Percentiles rank a stretch among this genome's conserved stretches.
phyloP scores from a whole-genome alignment of 2,113 vertebrate species.

The Orcinus orca region DNA sequence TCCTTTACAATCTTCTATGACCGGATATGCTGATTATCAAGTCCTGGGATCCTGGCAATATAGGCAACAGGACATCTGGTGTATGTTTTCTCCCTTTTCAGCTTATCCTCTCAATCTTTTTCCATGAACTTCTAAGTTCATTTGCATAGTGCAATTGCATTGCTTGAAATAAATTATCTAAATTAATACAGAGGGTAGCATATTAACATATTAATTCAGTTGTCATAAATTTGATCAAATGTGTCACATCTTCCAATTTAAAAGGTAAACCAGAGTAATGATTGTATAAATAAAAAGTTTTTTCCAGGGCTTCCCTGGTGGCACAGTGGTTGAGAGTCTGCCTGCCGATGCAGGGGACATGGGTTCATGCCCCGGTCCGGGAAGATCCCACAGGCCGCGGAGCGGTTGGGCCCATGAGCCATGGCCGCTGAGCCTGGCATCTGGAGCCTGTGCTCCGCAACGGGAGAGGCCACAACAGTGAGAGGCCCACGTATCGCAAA shows the following conservation, averaged over 20 bases:
- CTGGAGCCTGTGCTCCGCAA: too few relatives aligned
- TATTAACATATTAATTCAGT: neutral
- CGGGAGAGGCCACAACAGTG: too few relatives aligned
- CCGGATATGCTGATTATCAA: neutral
- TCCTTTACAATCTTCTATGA: neutral
- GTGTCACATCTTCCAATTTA: neutral
- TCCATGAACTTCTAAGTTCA: neutral
- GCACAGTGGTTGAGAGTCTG: too few relatives aligned
- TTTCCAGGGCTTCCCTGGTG: neutral
- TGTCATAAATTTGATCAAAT: neutral
- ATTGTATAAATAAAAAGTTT: neutral
- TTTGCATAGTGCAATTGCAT: neutral
- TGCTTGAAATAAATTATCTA: neutral
- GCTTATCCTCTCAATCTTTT: neutral
- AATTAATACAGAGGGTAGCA: neutral
- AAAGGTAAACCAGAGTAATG: neutral
- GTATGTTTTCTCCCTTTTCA: neutral
- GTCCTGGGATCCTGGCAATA: neutral
- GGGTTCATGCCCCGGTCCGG: too few relatives aligned
- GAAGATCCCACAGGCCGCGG: too few relatives aligned
- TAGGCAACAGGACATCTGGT: neutral
- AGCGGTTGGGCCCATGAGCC: too few relatives aligned
- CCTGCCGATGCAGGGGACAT: too few relatives aligned
- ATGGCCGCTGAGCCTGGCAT: too few relatives aligned
- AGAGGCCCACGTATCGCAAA: too few relatives aligned